phyloP scores from a whole-genome alignment of 37 sponge, comb jelly and placozoan species.

The Aplysina aerophoba region DNA sequence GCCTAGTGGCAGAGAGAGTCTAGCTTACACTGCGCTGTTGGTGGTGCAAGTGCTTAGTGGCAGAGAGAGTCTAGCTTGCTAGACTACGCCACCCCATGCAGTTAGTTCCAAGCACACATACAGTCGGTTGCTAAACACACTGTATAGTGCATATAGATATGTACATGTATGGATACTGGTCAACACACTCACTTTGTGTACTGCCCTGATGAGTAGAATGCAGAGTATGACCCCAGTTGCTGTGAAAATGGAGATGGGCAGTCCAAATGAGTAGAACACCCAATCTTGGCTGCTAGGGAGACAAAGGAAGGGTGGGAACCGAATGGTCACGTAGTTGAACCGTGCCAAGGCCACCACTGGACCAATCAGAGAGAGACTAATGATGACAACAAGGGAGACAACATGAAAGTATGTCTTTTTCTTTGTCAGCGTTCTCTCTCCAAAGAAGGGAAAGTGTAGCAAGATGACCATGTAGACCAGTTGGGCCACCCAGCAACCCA shows the following conservation, averaged over 20 bases:
- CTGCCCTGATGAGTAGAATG: not conserved
- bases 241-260: not conserved
- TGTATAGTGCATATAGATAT: too few relatives aligned
- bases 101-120: too few relatives aligned
- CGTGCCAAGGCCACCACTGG: not conserved
- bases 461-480: too few relatives aligned
- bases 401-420: not conserved
- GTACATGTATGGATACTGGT: too few relatives aligned
- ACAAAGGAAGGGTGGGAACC: not conserved
- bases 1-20: too few relatives aligned
- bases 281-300: not conserved
- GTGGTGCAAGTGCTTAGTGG: too few relatives aligned
- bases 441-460: too few relatives aligned
- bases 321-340: not conserved
- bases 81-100: too few relatives aligned
- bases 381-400: not conserved
- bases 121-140: too few relatives aligned
- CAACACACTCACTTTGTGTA: not conserved
- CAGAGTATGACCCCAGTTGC: not conserved
- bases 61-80: too few relatives aligned
- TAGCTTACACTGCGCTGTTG: too few relatives aligned
- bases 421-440: not conserved
- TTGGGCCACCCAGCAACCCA: too few relatives aligned
- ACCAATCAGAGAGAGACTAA: slow-evolving; percentile 6
- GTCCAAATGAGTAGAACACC: not conserved